Evolutionary conservation across 2,113 vertebrate species (phyloP).

Genomic region (Notothenia coriiceps): DNA sequence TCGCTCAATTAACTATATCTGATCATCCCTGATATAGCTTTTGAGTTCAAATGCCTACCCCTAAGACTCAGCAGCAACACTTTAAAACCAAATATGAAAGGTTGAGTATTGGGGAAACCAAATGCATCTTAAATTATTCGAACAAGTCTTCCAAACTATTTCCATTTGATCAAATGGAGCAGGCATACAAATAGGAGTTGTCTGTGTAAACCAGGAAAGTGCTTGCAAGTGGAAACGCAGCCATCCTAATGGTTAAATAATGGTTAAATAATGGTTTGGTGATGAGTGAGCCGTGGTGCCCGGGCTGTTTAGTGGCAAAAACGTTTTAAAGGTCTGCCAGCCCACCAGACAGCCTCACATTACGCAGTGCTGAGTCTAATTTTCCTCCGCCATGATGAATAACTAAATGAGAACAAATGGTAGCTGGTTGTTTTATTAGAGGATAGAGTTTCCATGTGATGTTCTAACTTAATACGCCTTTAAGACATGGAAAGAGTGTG

Average conservation of each 20-base stretch:
- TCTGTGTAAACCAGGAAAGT: not conserved
- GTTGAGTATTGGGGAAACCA: not conserved
- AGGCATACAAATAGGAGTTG: not conserved
- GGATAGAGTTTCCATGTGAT: conserved; percentile 39
- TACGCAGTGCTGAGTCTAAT: conserved; percentile 23
- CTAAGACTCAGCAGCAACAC: not conserved
- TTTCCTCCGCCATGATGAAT: conserved; percentile 50
- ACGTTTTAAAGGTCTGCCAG: not conserved
- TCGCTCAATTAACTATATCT: not conserved
- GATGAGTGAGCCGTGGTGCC: conserved; percentile 17
- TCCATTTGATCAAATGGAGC: not conserved
- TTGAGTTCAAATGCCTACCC: not conserved
- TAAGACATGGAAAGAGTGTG: conserved; percentile 43
- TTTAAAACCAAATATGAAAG: not conserved
- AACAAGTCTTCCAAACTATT: not conserved
- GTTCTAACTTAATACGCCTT: not conserved
- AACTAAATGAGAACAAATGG: conserved; percentile 19
- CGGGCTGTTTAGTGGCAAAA: conserved; percentile 23
- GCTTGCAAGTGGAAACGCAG: conserved; percentile 32
- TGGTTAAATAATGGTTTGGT: conserved; percentile 41
- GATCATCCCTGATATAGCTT: not conserved
- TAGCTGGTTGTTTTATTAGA: conserved; percentile 26
- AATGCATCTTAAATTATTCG: not conserved
- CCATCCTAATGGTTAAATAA: conserved; percentile 31
- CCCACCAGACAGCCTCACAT: conserved; percentile 43